Evolutionary conservation across 1,140 invertebrate genomes (phyloP).

Genomic region (Mizuhopecten yessoensis): DNA sequence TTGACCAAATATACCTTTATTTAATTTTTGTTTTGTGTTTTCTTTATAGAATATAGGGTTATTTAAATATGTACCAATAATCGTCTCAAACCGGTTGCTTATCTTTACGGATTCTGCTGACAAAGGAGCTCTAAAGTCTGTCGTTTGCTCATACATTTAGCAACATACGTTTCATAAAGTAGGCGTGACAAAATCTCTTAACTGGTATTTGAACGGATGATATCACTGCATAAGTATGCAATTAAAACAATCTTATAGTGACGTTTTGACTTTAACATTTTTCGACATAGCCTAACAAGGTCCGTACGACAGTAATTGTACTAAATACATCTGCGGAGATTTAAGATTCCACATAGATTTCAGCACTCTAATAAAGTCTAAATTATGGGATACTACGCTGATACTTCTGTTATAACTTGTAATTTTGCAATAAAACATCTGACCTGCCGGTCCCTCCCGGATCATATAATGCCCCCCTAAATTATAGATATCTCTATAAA

Average conservation of each 20-base stretch:
- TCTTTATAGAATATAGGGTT: no score
- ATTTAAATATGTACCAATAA: no score
- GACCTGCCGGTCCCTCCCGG: not conserved
- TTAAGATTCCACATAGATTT: conserved; percentile 12
- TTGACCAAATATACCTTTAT: no score
- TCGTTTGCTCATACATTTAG: no score
- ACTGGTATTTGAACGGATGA: not conserved
- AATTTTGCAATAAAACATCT: conserved; percentile 29
- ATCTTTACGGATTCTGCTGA: no score
- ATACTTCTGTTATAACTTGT: conserved; percentile 39
- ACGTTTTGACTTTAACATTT: not conserved
- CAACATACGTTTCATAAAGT: no score
- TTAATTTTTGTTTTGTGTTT: no score
- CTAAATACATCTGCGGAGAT: conserved; percentile 1
- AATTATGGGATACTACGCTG: not conserved
- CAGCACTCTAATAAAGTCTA: conserved; percentile 26
- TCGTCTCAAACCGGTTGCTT: no score
- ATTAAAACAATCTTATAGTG: not conserved
- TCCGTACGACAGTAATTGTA: not conserved
- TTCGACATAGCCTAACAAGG: not conserved
- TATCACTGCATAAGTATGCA: not conserved
- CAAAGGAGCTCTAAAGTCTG: no score
- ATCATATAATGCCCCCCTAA: conserved; percentile 10
- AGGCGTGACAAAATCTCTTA: no score
- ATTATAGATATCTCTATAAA: conserved; percentile 36